These are phyloP conservation scores for Philereme transversata DNA, from an alignment of 2,888 invertebrate species.

Conservation along the genomic window DNA sequence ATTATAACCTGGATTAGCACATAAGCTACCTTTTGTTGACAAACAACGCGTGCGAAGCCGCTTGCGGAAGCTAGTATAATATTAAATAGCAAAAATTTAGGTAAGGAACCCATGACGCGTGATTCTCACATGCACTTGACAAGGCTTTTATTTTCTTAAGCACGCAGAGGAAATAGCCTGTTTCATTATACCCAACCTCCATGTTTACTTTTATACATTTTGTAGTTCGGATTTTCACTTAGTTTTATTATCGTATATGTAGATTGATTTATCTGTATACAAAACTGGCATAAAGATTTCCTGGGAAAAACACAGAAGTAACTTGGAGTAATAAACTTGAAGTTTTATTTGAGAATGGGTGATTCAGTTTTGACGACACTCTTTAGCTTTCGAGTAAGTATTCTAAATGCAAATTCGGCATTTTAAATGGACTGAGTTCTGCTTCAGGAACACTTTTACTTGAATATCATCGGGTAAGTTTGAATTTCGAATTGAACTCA, in stretches of 20 bases:
- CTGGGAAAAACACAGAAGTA: constrained; percentile 3
- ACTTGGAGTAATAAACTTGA: constrained; percentile 30
- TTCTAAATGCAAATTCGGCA: constrained; percentile 60
- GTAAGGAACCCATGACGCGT: too few relatives aligned
- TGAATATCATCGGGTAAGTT: constrained; percentile 21
- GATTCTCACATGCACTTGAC: too few relatives aligned
- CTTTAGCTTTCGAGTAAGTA: constrained; percentile 49
- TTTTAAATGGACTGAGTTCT: constrained; percentile 35
- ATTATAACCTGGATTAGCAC: too few relatives aligned
- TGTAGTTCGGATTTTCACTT: constrained; percentile 45
- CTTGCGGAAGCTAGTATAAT: too few relatives aligned
- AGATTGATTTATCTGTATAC: constrained; percentile 26
- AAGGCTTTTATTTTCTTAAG: constrained; percentile 60
- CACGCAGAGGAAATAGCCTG: constrained; percentile 61
- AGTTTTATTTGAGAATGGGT: constrained; percentile 36
- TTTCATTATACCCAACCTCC: constrained; percentile 54
- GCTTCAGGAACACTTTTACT: constrained; percentile 29
- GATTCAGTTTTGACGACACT: constrained; percentile 43
- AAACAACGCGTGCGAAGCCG: too few relatives aligned
- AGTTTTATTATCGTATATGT: constrained; percentile 36
- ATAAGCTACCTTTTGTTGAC: too few relatives aligned
- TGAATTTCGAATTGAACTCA: constrained; percentile 17
- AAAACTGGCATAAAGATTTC: constrained; percentile 18
- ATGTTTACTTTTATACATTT: constrained; percentile 33
- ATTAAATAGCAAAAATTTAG: too few relatives aligned